Evolutionary conservation across 2,888 invertebrate species (phyloP), one percentile per base, ranked within the genome.

Genomic region (Ormyrus rosae): DNA sequence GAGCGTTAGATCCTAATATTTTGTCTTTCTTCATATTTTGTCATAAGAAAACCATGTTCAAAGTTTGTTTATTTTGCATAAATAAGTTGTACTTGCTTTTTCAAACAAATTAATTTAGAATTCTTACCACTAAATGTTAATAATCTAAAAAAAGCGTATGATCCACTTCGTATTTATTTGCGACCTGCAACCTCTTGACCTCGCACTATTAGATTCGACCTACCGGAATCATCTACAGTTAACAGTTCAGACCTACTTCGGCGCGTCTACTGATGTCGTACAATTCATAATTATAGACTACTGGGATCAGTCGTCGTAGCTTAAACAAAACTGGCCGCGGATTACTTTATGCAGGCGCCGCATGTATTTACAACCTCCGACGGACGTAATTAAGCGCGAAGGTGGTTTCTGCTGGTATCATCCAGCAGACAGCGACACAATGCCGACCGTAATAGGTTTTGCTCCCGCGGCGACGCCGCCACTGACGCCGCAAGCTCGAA

Each of bases 351-450:
- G 1, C 53, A n/a, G 13, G 11, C 19, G 10, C 74, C 67, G 19
- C 72, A 34, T 19, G 67, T 58, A 67, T 67, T 58, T 58, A 74
- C 74, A 45, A 67, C 34, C 64, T 60, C 56, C 9, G 56, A 65
- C 50, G 51, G 58, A n/a, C 5, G 58, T 58, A 74, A 74, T 74
- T 67, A 58, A 74, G 19, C 74, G n/a, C 56, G 19, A 65, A 51
- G 58, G 13, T 34, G 34, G 34, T 19, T 34, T 70, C 56, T 6
- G 34, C 45, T 5, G 51, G 2, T 61, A n/a, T 56, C 56, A 45
- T n/a, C 34, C 4, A 34, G 2, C 4, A 34, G 2, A 8, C 46
- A 1, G 34, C 46, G 46, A 48, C 13, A 48, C 56, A 19, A 58
- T 34, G 55, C 60, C 46, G 46, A 53, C 19, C 56, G 70, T 46